Evolutionary conservation across 2,797 vertebrate genomes (phyloP).

Genomic region (Petrocephalus sullivani): DNA sequence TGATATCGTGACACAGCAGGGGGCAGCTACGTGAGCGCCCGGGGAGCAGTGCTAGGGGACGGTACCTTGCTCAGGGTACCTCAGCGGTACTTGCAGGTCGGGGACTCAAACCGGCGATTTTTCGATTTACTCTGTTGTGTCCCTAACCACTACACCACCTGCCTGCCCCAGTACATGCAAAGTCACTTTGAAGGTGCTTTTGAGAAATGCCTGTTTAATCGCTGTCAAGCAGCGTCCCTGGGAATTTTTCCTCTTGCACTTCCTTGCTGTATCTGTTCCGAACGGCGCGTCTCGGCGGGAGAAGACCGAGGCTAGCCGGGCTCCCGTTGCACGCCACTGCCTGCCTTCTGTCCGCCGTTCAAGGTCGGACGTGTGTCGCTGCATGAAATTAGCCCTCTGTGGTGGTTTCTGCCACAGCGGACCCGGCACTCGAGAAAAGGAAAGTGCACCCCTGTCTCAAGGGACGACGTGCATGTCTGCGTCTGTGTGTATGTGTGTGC

Average conservation of each 20-base stretch:
- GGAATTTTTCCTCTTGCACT: background rate
- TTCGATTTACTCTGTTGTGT: no score
- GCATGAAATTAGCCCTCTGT: background rate
- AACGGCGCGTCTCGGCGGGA: background rate
- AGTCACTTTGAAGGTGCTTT: background rate
- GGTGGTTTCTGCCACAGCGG: background rate
- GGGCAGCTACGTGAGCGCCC: no score
- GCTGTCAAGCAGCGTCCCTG: background rate
- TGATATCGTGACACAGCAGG: no score
- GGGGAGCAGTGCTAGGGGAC: no score
- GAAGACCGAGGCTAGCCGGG: background rate
- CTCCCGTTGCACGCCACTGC: background rate
- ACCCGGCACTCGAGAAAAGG: background rate
- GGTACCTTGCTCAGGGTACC: no score
- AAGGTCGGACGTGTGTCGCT: background rate
- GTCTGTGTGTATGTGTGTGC: background rate
- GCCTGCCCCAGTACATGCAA: background rate
- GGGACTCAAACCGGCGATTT: no score
- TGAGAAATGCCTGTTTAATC: background rate
- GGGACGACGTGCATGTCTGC: background rate
- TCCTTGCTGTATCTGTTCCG: background rate
- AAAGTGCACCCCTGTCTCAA: background rate
- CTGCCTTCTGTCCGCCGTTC: conserved; percentile 1
- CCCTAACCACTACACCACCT: no score
- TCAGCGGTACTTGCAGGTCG: no score